Evolutionary conservation across 2,113 vertebrate genomes (phyloP), one percentile per base, ranked within the genome.

Genomic region (Phalacrocorax carbo): DNA sequence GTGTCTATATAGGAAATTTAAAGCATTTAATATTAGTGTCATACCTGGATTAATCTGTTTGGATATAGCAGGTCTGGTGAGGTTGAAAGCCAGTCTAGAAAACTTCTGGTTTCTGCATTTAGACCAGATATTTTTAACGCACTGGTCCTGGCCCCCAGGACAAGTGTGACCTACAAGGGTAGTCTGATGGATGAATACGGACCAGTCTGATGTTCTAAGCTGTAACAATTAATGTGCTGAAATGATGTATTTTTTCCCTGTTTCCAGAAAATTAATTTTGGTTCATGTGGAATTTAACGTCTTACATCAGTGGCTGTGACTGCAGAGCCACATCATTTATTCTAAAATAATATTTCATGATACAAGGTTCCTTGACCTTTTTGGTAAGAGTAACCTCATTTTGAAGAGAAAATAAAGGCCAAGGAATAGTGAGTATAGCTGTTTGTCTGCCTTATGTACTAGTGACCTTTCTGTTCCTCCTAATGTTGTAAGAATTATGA

Each of bases 321-420:
- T 97, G 54, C 79, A 94, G 91, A 96, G 95, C 87, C 90, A 95
- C 87, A 79, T 94, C 78, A 82, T 54, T 97, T 96, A 88, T 88
- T 94, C 70, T 93, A 91, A 96, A 93, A 52, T 93, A 87, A 82
- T 90, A 58, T 88, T 94, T 94, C 82, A 93, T 1, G 7, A 68
- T 82, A 94, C 51, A 79, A 94, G 84, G 65, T 94, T 91, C 70
- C 87, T 95, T 95, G 92, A 94, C 90, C 87, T 94, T 95, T 96
- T 90, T 94, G 87, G 84, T 96, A 94, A 95, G 84, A 94, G 73
- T 94, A 97, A 91, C 87, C 93, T 97, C 82, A 93, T 94, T 96
- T 94, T 94, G 91, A 95, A 94, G 91, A 95, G 83, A 89, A 95
- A 96, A 89, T 93, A 93, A 91, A 93, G 81, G 89, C 73, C 65